phyloP scores from a whole-genome alignment of 2,113 vertebrate genomes.

The Pangasianodon hypophthalmus region DNA sequence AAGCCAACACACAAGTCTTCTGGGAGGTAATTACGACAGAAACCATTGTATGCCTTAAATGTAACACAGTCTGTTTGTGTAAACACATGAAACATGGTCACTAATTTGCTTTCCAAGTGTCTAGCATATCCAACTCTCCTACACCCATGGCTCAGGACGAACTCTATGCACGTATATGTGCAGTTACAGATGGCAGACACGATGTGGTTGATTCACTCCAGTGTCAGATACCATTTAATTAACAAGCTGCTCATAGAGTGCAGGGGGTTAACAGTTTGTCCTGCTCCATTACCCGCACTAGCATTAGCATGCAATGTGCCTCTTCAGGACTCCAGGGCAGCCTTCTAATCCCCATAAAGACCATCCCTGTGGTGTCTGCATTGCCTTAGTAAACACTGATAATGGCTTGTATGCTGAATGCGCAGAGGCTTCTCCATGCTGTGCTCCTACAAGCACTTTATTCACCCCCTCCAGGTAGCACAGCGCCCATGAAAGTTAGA shows the following conservation, averaged over 20 bases:
- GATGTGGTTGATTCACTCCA: slow-evolving; percentile 51
- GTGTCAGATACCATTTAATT: slow-evolving; percentile 60
- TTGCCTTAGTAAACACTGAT: slow-evolving; percentile 61
- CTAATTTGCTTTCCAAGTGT: not conserved
- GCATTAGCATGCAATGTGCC: slow-evolving; percentile 53
- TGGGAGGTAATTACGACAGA: slow-evolving; percentile 62
- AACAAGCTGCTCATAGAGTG: slow-evolving; percentile 47
- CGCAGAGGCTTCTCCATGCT: slow-evolving; percentile 28
- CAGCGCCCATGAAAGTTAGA: slow-evolving; percentile 52
- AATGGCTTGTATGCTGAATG: slow-evolving; percentile 52
- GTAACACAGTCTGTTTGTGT: slow-evolving; percentile 54
- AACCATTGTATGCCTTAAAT: slow-evolving; percentile 56
- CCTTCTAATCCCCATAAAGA: slow-evolving; percentile 61
- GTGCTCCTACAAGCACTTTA: slow-evolving; percentile 35
- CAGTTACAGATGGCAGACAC: slow-evolving; percentile 28
- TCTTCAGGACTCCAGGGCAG: slow-evolving; percentile 46
- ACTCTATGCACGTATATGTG: slow-evolving; percentile 24
- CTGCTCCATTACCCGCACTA: slow-evolving; percentile 51
- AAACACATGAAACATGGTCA: not conserved
- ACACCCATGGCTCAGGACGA: not conserved
- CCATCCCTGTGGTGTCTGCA: slow-evolving; percentile 53
- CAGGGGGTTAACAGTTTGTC: slow-evolving; percentile 54
- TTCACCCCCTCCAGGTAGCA: slow-evolving; percentile 46
- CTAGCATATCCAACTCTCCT: not conserved
- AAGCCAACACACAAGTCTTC: slow-evolving; percentile 55